Percentiles rank a stretch among this genome's conserved stretches.
Conservation (phyloP, 2,888 invertebrate genomes). For the Caenorhabditis sinica region DNA sequence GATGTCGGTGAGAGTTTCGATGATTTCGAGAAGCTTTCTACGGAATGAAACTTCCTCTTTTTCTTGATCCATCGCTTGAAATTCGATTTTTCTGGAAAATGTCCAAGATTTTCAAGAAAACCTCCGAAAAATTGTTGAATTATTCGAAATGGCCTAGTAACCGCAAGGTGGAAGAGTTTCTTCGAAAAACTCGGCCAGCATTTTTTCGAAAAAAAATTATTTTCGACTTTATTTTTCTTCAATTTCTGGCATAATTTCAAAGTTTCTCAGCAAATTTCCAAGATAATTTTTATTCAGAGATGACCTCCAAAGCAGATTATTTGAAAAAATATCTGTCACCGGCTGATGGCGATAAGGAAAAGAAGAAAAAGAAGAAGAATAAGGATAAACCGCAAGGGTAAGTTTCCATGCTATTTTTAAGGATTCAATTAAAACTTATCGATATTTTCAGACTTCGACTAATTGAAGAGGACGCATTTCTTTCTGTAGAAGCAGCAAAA, state of each 20-base stretch:
- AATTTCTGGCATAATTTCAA: neutral
- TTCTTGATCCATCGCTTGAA: constrained; percentile 16
- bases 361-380: constrained; percentile 71
- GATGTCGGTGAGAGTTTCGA: constrained; percentile 60
- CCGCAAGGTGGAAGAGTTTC: constrained; percentile 17
- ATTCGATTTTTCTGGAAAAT: neutral
- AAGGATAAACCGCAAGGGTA: constrained; percentile 56
- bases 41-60: constrained; percentile 38
- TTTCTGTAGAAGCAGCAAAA: constrained; percentile 68
- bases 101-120: neutral
- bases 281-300: constrained; percentile 9
- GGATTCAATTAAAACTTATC: neutral
- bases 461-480: constrained; percentile 76
- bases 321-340: constrained; percentile 68
- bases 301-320: constrained; percentile 72
- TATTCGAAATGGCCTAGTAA: constrained; percentile 9
- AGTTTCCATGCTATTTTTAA: neutral
- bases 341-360: constrained; percentile 32
- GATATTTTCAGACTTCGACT: constrained; percentile 71
- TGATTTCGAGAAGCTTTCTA: constrained; percentile 36
- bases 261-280: constrained; percentile 3
- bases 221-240: constrained; percentile 29
- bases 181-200: neutral
- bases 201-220: neutral
- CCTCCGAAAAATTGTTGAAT: neutral